phyloP scores from a whole-genome alignment of 2,888 invertebrate species.

The Sipunculus nudus region DNA sequence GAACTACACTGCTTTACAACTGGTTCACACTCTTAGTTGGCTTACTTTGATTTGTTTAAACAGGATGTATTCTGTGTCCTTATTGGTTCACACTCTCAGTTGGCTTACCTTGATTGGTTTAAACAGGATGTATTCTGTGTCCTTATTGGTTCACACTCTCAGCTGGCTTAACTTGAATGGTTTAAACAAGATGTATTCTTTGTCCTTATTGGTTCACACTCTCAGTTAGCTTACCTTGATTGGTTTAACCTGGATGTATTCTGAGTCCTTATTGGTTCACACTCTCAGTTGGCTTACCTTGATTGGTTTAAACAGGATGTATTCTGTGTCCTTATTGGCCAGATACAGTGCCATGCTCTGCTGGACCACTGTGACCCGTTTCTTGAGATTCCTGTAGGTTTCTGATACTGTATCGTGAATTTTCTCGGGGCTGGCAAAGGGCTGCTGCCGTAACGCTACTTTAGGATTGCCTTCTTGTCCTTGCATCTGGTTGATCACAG shows the following conservation, averaged over 20 bases:
- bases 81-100: too few relatives aligned
- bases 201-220: slow-evolving; percentile 96
- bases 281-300: slow-evolving; percentile 75
- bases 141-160: too few relatives aligned
- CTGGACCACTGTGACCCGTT: slow-evolving; percentile 81
- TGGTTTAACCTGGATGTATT: slow-evolving; percentile 94
- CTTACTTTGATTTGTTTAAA: slow-evolving; percentile 88
- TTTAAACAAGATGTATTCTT: slow-evolving; percentile 94
- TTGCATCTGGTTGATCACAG: slow-evolving; percentile 61
- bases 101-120: slow-evolving; percentile 85
- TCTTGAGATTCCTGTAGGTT: slow-evolving; percentile 81
- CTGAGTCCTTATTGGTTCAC: slow-evolving; percentile 96
- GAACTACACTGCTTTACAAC: too few relatives aligned
- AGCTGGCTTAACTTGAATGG: slow-evolving; percentile 84
- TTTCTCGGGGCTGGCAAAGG: slow-evolving; percentile 78
- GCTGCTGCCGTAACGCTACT: slow-evolving; percentile 69
- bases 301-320: slow-evolving; percentile 93
- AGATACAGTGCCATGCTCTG: slow-evolving; percentile 93
- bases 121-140: slow-evolving; percentile 95
- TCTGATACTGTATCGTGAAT: slow-evolving; percentile 80
- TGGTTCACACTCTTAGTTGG: too few relatives aligned
- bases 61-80: too few relatives aligned
- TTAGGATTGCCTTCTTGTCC: slow-evolving; percentile 52
- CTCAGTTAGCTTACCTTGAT: slow-evolving; percentile 80
- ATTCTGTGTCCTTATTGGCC: slow-evolving; percentile 96